These are phyloP conservation scores for Perccottus glenii DNA, from an alignment of 2,113 vertebrate species.

Conservation along the genomic window DNA sequence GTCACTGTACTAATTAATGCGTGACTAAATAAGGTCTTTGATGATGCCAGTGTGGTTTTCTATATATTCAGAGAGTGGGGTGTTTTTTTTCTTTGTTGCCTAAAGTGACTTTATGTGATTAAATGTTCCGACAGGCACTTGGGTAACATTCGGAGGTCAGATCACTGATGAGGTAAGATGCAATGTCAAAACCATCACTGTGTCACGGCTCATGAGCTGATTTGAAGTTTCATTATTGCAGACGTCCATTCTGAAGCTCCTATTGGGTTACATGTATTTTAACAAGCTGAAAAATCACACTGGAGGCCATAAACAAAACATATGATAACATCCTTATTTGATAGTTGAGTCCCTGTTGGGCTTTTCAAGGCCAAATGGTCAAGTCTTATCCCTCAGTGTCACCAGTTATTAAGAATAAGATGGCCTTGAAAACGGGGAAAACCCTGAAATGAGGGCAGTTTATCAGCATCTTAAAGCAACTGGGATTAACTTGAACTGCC, in stretches of 20 bases:
- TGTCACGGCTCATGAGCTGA: constrained; percentile 12
- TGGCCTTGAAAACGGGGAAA: constrained; percentile 5
- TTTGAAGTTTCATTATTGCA: constrained; percentile 13
- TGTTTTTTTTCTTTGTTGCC: constrained; percentile 22
- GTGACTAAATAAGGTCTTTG: constrained; percentile 3
- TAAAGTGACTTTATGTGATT: constrained; percentile 21
- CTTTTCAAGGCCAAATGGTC: constrained; percentile 28
- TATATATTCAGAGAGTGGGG: not conserved
- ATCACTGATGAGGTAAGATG: constrained; percentile 95
- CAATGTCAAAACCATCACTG: constrained; percentile 24
- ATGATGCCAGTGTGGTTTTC: not conserved
- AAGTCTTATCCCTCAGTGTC: constrained; percentile 37
- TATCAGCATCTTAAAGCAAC: constrained; percentile 23
- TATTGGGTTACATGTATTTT: constrained; percentile 14
- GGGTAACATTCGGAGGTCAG: constrained; percentile 98
- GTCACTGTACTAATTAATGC: constrained; percentile 35
- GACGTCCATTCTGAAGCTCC: constrained; percentile 3
- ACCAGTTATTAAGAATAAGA: constrained; percentile 20
- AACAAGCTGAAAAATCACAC: constrained; percentile 30
- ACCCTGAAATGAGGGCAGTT: constrained; percentile 5
- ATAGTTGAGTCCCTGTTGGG: constrained; percentile 18
- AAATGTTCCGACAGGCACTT: constrained; percentile 86
- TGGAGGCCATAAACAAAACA: constrained; percentile 6
- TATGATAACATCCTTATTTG: constrained; percentile 14
- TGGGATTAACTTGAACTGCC: constrained; percentile 23